phyloP scores from a whole-genome alignment of 2,888 invertebrate species.

The Notodonta dromedarius region DNA sequence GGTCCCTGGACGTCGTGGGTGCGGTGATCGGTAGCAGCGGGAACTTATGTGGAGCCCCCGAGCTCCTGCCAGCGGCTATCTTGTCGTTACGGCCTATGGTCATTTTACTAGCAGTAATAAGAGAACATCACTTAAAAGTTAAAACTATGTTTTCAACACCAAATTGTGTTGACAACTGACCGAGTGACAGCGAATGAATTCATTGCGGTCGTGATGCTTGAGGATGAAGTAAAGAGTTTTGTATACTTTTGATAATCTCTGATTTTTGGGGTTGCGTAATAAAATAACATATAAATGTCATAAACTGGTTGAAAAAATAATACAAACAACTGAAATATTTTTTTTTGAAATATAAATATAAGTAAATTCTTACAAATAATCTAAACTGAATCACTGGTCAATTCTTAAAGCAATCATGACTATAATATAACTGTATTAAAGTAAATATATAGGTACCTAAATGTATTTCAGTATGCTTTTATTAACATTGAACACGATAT shows the following conservation, averaged over 20 bases:
- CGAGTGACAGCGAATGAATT: constrained; percentile 9
- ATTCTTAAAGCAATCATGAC: too few relatives aligned
- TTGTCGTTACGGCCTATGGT: not conserved
- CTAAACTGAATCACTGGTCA: too few relatives aligned
- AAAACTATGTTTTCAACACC: constrained; percentile 1
- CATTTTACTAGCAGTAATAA: constrained; percentile 14
- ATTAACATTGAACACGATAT: too few relatives aligned
- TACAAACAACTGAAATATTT: too few relatives aligned
- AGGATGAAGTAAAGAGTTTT: not conserved
- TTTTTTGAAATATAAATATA: too few relatives aligned
- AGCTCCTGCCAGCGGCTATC: not conserved
- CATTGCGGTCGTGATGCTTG: constrained; percentile 21
- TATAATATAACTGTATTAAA: too few relatives aligned
- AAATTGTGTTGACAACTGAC: not conserved
- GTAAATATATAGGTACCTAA: too few relatives aligned
- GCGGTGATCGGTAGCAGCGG: not conserved
- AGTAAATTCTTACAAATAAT: too few relatives aligned
- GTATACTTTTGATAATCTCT: not conserved
- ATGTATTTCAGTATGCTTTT: too few relatives aligned
- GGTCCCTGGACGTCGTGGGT: constrained; percentile 11
- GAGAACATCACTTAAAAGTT: constrained; percentile 12
- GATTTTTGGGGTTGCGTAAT: not conserved
- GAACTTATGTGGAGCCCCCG: not conserved
- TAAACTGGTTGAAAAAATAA: too few relatives aligned
- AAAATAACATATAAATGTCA: too few relatives aligned